Base-by-base conservation (phyloP, 2,888 invertebrate species). In the Corythucha ciliata region DNA sequence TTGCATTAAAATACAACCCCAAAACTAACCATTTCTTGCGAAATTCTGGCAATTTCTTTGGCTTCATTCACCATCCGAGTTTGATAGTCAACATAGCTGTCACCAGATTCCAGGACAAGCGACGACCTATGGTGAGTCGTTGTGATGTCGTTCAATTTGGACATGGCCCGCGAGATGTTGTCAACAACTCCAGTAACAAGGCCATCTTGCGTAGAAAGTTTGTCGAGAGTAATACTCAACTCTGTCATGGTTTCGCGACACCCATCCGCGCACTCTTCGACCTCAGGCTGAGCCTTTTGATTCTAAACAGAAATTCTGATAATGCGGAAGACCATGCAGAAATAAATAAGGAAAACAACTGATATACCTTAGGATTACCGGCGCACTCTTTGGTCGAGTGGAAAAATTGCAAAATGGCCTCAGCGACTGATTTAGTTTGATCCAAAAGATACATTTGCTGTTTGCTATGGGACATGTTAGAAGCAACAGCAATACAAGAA, bases 11-110 rank as follows among this genome's bases (percentile, higher is more conserved):
- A 7, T 1, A 12, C 3, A 46, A 46, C 24, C 12, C 26, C 8
- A 42, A 24, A 32, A 61, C 70, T 71, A 60, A 86, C 86, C 82
- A 97, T 94, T 66, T 97, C 96, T 47, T 93, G 90, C 4, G 94
- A 83, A 49, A 91, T 75, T 42, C 86, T 75, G 0, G 92, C 89
- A 57, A 98, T 92, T 68, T 96, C 92, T 70, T 96, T 96, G 21
- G 91, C 85, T 40, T 83, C 79, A 58, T 83, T 84, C 22, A 97
- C 92, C 94, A 98, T 97, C 55, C 92, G 75, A 0, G 96, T 93
- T 72, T 98, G 98, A 67, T 90, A 94, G 71, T 96, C 94, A 3
- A 93, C 96, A 68, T 88, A 97, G 39, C 80, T 80, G 58, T 83
- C 83, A 1, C 77, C 73, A 0, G 79, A 75, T 2, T 83, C 81